Percentiles rank a stretch among this genome's conserved stretches.
These are phyloP conservation scores for Halictus rubicundus DNA, from an alignment of 1,140 invertebrate genomes.

Conservation along the genomic window DNA sequence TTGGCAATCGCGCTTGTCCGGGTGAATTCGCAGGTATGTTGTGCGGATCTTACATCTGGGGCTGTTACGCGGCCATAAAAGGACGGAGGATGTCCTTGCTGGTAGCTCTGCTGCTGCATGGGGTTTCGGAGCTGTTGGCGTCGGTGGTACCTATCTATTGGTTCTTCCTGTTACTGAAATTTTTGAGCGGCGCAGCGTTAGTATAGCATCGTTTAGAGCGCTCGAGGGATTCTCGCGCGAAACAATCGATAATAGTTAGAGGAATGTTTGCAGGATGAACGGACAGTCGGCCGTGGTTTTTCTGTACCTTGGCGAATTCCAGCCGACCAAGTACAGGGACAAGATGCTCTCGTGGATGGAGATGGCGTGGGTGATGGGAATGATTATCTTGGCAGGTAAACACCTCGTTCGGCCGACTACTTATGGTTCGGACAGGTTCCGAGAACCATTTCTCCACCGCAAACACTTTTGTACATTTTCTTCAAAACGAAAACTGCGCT, in stretches of 20 bases:
- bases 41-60: slow-evolving; percentile 83
- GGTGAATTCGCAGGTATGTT: slow-evolving; percentile 80
- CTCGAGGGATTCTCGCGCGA: neutral
- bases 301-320: slow-evolving; percentile 77
- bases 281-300: slow-evolving; percentile 73
- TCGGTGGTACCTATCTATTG: slow-evolving; percentile 81
- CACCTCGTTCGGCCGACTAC: neutral
- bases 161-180: slow-evolving; percentile 81
- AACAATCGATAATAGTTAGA: neutral
- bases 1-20: too few species aligned
- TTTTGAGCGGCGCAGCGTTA: slow-evolving; percentile 83
- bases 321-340: slow-evolving; percentile 70
- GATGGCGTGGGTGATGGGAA: slow-evolving; percentile 71
- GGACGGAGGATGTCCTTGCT: slow-evolving; percentile 80
- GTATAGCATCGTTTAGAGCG: slow-evolving; percentile 42
- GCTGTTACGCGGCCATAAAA: slow-evolving; percentile 81
- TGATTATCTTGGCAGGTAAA: slow-evolving; percentile 70
- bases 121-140: slow-evolving; percentile 77
- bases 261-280: slow-evolving; percentile 71
- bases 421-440: too few species aligned
- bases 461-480: too few species aligned
- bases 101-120: slow-evolving; percentile 80
- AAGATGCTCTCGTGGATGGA: slow-evolving; percentile 75
- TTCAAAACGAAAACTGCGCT: too few species aligned
- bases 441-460: too few species aligned